A percentile compares a stretch with the other conserved stretches of the same genome.
Conservation (phyloP, 2,888 invertebrate species). For the Stenodera caucasica region DNA sequence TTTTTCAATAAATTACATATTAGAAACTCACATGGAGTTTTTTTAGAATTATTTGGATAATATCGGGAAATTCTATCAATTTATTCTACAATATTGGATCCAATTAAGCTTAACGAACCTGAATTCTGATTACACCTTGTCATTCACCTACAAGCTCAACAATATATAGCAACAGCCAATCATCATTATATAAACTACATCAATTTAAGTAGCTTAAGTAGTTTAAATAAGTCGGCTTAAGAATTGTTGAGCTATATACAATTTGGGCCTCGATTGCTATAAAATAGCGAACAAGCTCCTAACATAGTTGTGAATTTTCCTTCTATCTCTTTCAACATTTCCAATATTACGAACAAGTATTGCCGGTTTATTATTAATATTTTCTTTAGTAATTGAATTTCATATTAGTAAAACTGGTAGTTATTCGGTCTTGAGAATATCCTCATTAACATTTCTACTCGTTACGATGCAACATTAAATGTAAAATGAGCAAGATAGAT, state of each 20-base stretch:
- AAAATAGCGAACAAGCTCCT: too few relatives aligned
- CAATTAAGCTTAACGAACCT: constrained; percentile 25
- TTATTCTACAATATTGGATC: too few relatives aligned
- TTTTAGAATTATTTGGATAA: too few relatives aligned
- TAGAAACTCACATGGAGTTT: too few relatives aligned
- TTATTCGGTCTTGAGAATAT: neutral
- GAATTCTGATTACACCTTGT: constrained; percentile 28
- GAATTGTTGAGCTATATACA: constrained; percentile 19
- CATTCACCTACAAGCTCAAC: constrained; percentile 24
- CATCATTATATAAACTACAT: constrained; percentile 33
- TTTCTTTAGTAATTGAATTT: constrained; percentile 23
- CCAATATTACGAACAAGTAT: constrained; percentile 12
- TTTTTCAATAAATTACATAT: too few relatives aligned
- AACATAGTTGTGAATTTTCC: neutral
- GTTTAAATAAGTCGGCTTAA: constrained; percentile 19
- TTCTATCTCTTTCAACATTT: neutral
- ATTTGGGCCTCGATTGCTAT: too few relatives aligned
- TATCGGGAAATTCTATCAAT: too few relatives aligned
- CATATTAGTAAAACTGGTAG: constrained; percentile 9
- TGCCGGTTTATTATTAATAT: constrained; percentile 26
- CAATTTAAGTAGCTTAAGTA: too few relatives aligned
- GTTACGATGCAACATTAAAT: too few relatives aligned
- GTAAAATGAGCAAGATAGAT: too few relatives aligned
- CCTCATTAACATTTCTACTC: neutral
- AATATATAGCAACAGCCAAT: constrained; percentile 33